Percentiles rank a stretch among this genome's conserved stretches.
Conservation (phyloP, 2,888 invertebrate species). For the Polyommatus icarus region DNA sequence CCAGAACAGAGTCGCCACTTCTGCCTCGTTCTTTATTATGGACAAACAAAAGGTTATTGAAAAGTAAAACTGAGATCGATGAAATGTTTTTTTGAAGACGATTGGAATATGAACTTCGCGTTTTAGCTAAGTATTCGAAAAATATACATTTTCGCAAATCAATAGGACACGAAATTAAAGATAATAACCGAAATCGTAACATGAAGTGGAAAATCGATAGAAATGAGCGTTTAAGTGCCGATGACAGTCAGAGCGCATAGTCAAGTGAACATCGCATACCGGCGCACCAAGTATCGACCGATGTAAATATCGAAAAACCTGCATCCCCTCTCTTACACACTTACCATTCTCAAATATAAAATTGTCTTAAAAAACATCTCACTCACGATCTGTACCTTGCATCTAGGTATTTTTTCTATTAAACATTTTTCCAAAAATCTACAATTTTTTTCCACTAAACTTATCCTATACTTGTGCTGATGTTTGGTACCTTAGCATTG, state of each 20-base stretch:
- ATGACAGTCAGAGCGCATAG: constrained; percentile 12
- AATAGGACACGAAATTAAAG: not conserved
- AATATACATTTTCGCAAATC: constrained; percentile 1
- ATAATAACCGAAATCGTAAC: not conserved
- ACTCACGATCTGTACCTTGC: constrained; percentile 61
- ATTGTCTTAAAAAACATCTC: constrained; percentile 65
- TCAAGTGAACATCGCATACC: constrained; percentile 20
- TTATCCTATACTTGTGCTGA: constrained; percentile 69
- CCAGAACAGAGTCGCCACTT: constrained; percentile 10
- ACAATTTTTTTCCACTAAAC: constrained; percentile 67
- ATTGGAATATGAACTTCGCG: not conserved
- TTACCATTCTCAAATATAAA: constrained; percentile 61
- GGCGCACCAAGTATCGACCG: constrained; percentile 23
- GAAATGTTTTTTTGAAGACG: not conserved
- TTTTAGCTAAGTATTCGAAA: not conserved
- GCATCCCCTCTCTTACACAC: constrained; percentile 44
- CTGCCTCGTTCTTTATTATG: not conserved
- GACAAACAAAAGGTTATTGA: not conserved
- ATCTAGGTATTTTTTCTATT: constrained; percentile 59
- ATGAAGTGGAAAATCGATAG: constrained; percentile 5
- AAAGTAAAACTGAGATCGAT: not conserved
- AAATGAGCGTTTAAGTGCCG: not conserved
- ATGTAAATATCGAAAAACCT: constrained; percentile 30
- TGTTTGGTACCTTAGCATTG: constrained; percentile 56
- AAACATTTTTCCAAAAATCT: constrained; percentile 80